phyloP scores from a whole-genome alignment of 1,140 invertebrate genomes.

The Lordiphosa clarofinis region DNA sequence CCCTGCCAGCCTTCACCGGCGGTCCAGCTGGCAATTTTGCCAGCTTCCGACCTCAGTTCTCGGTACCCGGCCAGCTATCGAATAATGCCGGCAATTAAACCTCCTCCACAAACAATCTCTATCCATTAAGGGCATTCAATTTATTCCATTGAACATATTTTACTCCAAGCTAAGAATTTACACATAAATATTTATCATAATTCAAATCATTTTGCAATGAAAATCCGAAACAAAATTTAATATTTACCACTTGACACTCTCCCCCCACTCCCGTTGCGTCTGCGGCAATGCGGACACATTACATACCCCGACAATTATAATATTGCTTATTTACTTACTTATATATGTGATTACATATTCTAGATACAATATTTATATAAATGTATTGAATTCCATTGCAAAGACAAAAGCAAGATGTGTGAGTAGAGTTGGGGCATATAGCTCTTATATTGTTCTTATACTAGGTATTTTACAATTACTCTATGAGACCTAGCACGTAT shows the following conservation, averaged over 20 bases:
- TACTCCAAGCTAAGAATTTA: conserved; percentile 65
- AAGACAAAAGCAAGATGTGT: conserved; percentile 16
- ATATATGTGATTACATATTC: conserved; percentile 49
- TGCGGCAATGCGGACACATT: no score
- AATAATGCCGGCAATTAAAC: conserved; percentile 57
- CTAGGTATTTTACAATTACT: no score
- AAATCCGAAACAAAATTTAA: conserved; percentile 22
- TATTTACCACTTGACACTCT: conserved; percentile 22
- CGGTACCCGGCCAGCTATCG: conserved; percentile 87
- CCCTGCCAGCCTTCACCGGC: conserved; percentile 85
- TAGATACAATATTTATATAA: conserved; percentile 60
- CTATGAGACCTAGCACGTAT: no score
- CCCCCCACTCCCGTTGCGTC: conserved; percentile 2
- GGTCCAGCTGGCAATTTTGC: conserved; percentile 90
- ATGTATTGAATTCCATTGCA: conserved; percentile 72
- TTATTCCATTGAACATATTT: conserved; percentile 66
- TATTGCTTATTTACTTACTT: conserved; percentile 53
- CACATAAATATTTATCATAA: conserved; percentile 61
- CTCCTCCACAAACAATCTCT: conserved; percentile 26
- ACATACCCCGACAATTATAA: conserved; percentile 28
- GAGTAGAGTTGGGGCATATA: no score
- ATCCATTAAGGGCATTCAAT: conserved; percentile 45
- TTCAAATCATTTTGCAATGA: conserved; percentile 61
- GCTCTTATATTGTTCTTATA: no score
- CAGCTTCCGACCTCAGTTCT: conserved; percentile 94